A percentile compares a stretch with the other conserved stretches of the same genome.
These are phyloP conservation scores for Neuroscelio doddi DNA, from an alignment of 2,888 invertebrate species.

Conservation along the genomic window DNA sequence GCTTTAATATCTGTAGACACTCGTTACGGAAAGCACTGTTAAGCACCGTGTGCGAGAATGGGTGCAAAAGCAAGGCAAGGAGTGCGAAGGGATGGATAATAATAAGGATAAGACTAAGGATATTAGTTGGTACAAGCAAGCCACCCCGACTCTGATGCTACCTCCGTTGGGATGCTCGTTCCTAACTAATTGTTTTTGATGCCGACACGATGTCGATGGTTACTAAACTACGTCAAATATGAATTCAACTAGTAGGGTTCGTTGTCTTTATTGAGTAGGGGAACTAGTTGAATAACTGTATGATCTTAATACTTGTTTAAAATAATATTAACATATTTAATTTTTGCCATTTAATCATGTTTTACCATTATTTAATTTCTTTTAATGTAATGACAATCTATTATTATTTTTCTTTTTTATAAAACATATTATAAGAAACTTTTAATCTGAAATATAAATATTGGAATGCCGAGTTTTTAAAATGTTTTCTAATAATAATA, in stretches of 20 bases:
- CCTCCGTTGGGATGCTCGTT: slow-evolving; percentile 52
- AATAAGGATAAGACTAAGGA: slow-evolving; percentile 69
- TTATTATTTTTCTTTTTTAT: too few relatives aligned
- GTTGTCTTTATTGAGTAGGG: neutral
- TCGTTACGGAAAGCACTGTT: slow-evolving; percentile 47
- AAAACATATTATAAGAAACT: too few relatives aligned
- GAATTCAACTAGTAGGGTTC: slow-evolving; percentile 3
- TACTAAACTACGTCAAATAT: slow-evolving; percentile 35
- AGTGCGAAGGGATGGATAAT: slow-evolving; percentile 58
- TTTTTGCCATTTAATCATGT: too few relatives aligned
- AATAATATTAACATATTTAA: too few relatives aligned
- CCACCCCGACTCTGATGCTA: slow-evolving; percentile 48
- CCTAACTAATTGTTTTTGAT: slow-evolving; percentile 66
- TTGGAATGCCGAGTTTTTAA: too few relatives aligned
- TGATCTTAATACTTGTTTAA: too few relatives aligned
- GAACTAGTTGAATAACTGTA: too few relatives aligned
- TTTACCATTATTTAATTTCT: too few relatives aligned
- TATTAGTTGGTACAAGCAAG: slow-evolving; percentile 65
- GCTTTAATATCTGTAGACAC: slow-evolving; percentile 62
- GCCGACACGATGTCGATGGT: slow-evolving; percentile 54
- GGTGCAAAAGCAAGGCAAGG: slow-evolving; percentile 29
- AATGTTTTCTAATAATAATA: too few relatives aligned
- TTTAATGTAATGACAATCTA: too few relatives aligned
- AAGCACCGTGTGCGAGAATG: slow-evolving; percentile 34
- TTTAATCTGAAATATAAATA: too few relatives aligned